Evolutionary conservation across 2,888 invertebrate genomes (phyloP), one percentile per base, ranked within the genome.

Genomic region (Fragum sueziense): DNA sequence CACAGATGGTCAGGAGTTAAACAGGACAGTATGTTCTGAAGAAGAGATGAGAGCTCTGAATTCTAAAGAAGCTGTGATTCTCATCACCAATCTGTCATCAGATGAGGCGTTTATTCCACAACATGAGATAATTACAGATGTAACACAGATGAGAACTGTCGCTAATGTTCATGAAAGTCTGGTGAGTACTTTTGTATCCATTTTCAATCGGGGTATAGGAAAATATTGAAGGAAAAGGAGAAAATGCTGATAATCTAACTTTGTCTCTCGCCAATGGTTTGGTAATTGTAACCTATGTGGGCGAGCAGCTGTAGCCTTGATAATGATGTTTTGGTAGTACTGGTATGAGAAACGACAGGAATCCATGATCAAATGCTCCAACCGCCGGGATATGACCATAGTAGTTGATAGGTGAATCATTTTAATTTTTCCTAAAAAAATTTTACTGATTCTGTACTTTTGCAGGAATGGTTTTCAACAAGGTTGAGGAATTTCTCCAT

Each of bases 101-200:
- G 97, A 97, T 4, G 97, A 98, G 91, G 96, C 97, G 7, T 96
- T 97, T 33, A 96, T 98, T 29, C 95, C 96, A 0, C 95, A 96
- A 54, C 96, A 96, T 75, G 98, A 98, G 93, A 97, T 99, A 79
- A 95, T 99, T 31, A 95, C 96, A 0, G 97, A 98, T 91, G 95
- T 97, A 86, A 95, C 95, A 75, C 96, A 97, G 85, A 94, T 99
- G 65, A 96, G 96, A 72, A 96, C 97, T 86, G 94, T 99, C 22
- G 98, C 97, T 0, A 96, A 97, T 85, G 94, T 99, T 52, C 97
- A 98, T 92, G 98, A 99, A 92, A 97, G 97, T 91, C 96, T 98
- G 96, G 97, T 96, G 90, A 93, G 91, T n/a, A n/a, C n/a, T n/a
- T n/a, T n/a, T n/a, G n/a, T n/a, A n/a, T n/a, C n/a, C n/a, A n/a